Conservation (phyloP, 1,140 invertebrate species). For the Drosophila kohkoa region DNA sequence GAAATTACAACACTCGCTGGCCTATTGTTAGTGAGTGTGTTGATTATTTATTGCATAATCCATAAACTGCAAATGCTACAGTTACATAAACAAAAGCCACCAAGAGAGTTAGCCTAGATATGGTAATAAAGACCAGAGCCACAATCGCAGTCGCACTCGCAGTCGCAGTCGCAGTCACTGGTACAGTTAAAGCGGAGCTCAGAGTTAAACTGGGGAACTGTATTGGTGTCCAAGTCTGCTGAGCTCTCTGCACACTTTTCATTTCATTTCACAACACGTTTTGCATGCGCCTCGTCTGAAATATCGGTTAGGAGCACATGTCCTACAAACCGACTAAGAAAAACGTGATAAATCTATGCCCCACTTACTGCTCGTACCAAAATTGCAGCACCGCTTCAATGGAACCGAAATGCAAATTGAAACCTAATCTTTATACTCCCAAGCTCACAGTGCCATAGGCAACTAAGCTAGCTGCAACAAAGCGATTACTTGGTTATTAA, state of each 20-base stretch:
- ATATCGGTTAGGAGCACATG: slow-evolving; percentile 82
- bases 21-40: slow-evolving; percentile 49
- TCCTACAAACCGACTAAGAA: slow-evolving; percentile 79
- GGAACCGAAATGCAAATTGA: slow-evolving; percentile 81
- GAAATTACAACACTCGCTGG: slow-evolving; percentile 54
- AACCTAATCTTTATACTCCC: slow-evolving; percentile 69
- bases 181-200: slow-evolving; percentile 4
- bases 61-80: slow-evolving; percentile 77
- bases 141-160: slow-evolving; percentile 2
- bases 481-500: slow-evolving; percentile 6
- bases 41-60: slow-evolving; percentile 82
- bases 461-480: slow-evolving; percentile 12
- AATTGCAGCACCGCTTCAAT: slow-evolving; percentile 76
- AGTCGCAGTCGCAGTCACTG: neutral
- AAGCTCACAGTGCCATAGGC: slow-evolving; percentile 29
- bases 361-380: slow-evolving; percentile 61
- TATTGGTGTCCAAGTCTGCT: slow-evolving; percentile 1
- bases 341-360: slow-evolving; percentile 79
- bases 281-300: slow-evolving; percentile 38
- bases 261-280: slow-evolving; percentile 54
- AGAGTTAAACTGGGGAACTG: neutral
- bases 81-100: slow-evolving; percentile 70
- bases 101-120: slow-evolving; percentile 76
- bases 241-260: slow-evolving; percentile 42
- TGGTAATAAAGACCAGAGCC: slow-evolving; percentile 72